These are phyloP conservation scores for Dromaius novaehollandiae DNA, from an alignment of 2,113 vertebrate genomes.

Conservation along the genomic window DNA sequence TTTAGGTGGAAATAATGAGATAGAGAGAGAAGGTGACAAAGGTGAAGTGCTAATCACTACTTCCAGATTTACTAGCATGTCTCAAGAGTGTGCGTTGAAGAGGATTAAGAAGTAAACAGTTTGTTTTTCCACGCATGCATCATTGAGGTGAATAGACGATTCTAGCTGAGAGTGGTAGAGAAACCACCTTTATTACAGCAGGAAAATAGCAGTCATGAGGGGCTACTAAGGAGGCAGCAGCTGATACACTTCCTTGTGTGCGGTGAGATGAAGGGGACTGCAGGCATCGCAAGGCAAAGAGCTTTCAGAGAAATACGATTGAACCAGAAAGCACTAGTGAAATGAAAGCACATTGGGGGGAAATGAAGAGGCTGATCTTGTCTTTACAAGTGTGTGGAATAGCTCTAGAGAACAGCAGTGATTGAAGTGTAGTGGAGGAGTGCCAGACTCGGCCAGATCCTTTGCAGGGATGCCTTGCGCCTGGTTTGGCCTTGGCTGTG, in stretches of 20 bases:
- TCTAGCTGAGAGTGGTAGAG: slow-evolving; percentile 23
- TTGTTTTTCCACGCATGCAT: not conserved
- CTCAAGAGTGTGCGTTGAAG: not conserved
- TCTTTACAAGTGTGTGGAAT: not conserved
- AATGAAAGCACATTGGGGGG: slow-evolving; percentile 17
- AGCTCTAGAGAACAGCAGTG: not conserved
- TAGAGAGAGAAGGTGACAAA: slow-evolving; percentile 3
- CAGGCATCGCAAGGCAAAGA: not conserved
- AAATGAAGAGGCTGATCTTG: slow-evolving; percentile 41
- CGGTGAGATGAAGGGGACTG: not conserved
- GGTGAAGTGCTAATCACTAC: slow-evolving; percentile 50
- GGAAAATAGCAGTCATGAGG: slow-evolving; percentile 46
- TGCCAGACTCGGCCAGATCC: accelerated
- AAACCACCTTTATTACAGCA: slow-evolving; percentile 44
- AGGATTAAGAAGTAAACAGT: slow-evolving; percentile 34
- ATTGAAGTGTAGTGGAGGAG: not conserved
- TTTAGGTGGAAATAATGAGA: slow-evolving; percentile 52
- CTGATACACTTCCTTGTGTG: not conserved
- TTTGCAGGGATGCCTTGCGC: not conserved
- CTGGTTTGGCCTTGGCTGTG: not conserved
- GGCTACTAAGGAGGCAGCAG: slow-evolving; percentile 48
- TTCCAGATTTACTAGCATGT: not conserved
- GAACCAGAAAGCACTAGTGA: slow-evolving; percentile 14
- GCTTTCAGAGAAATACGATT: not conserved
- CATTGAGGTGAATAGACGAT: not conserved